Base-by-base conservation (phyloP, 2,888 invertebrate species). In the Trachelus stipa region DNA sequence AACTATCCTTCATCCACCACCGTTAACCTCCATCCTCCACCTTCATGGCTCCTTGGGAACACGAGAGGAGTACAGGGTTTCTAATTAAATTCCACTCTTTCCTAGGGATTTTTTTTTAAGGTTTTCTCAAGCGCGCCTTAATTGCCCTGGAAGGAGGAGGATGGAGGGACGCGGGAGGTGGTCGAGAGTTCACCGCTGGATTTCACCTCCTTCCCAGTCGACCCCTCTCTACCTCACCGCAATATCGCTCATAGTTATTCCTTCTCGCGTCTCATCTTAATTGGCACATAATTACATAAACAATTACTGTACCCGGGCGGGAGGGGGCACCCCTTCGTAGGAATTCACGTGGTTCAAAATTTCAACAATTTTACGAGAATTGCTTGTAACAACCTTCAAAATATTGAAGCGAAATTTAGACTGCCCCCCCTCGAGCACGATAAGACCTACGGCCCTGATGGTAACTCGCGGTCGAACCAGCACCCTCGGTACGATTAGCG, bases 71-170 rank as follows among this genome's bases (percentile, higher is more conserved):
- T 78, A 69, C 77, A 76, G 82, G 86, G 80, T 81, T 89, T 88
- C 89, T 90, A 90, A 90, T 90, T 90, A 90, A 90, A 90, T 90
- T 90, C 89, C 87, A 87, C 89, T 90, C 86, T 89, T 90, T 89
- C 86, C 88, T 87, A 87, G 84, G 84, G 87, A 86, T 79, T 81
- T 83, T 82, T 82, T 87, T 85, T 83, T 77, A 79, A 88, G 88
- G 88, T 89, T 90, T 89, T 84, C 88, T 89, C 89, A 90, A 90
- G 88, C 89, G 88, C 88, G 82, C 86, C 86, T 90, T 90, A 88
- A 90, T 90, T 90, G 90, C 88, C 87, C 86, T 85, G 87, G 87
- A 87, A 87, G 87, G 86, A 87, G 87, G 86, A 83, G 83, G 31
- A 11, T 0, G 31, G 9, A 15, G 71, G 31, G 35, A 12, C 3